Conservation (phyloP, 2,113 vertebrate species). For the Cacatua alba region DNA sequence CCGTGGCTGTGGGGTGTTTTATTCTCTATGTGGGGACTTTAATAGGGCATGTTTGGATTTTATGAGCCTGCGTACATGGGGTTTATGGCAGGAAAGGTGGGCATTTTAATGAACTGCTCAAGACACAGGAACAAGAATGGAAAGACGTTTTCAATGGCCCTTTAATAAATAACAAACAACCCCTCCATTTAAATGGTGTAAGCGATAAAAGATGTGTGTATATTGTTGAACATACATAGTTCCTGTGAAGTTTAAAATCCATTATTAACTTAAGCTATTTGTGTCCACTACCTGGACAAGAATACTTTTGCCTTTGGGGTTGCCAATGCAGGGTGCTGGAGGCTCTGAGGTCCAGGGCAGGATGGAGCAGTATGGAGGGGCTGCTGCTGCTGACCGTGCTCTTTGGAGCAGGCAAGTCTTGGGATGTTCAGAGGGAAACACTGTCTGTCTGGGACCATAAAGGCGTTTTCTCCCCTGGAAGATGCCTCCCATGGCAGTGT, state of each 20-base stretch:
- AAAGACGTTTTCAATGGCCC: neutral
- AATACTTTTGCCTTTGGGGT: neutral
- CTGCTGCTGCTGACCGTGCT: rapidly evolving
- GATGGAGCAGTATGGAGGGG: neutral
- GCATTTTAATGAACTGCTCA: constrained; percentile 15
- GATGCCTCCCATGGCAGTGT: neutral
- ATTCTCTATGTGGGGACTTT: neutral
- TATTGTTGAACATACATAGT: neutral
- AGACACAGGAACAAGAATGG: neutral
- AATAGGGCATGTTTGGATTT: constrained; percentile 8
- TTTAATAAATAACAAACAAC: constrained; percentile 10
- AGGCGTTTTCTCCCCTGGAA: neutral
- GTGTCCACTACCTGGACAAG: neutral
- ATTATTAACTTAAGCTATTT: neutral
- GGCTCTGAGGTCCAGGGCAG: neutral
- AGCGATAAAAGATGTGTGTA: neutral
- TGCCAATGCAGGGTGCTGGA: rapidly evolving
- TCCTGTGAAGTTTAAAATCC: neutral
- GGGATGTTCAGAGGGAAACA: neutral
- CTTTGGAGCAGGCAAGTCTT: neutral
- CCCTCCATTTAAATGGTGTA: neutral
- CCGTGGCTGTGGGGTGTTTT: rapidly evolving
- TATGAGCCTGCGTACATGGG: neutral
- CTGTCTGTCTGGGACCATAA: rapidly evolving
- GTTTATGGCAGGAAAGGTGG: constrained; percentile 33